Conservation (phyloP, 2,888 invertebrate species). For the Fragum fragum region DNA sequence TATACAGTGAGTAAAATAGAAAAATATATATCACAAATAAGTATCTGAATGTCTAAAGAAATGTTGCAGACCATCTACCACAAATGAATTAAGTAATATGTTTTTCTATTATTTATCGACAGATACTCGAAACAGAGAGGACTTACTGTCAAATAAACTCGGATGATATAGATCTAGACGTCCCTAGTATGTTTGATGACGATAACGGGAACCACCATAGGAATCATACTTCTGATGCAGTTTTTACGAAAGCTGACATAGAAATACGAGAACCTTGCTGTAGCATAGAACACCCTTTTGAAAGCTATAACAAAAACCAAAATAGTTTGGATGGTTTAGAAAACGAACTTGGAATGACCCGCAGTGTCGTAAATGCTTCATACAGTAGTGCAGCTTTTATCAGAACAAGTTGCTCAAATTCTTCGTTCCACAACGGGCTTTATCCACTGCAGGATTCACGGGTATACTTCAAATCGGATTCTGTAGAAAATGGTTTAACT, state of each 20-base stretch:
- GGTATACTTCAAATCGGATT: too few relatives aligned
- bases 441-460: conserved; percentile 29
- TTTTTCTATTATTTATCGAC: background rate
- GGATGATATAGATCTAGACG: conserved; percentile 45
- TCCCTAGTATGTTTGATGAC: background rate
- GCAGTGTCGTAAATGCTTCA: background rate
- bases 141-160: conserved; percentile 57
- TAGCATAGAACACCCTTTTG: too few relatives aligned
- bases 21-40: too few relatives aligned
- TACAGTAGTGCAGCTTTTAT: conserved; percentile 26
- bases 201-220: background rate
- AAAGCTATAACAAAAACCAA: too few relatives aligned
- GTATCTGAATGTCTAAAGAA: too few relatives aligned
- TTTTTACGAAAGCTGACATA: background rate
- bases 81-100: too few relatives aligned
- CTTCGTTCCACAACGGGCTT: conserved; percentile 53
- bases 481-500: too few relatives aligned
- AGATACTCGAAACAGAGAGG: conserved; percentile 16
- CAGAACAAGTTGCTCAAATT: conserved; percentile 14
- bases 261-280: background rate
- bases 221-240: background rate
- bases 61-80: too few relatives aligned
- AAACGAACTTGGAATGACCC: background rate
- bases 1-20: too few relatives aligned
- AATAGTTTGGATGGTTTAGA: too few relatives aligned